Evolutionary conservation across 2,797 vertebrate species (phyloP).

Genomic region (Eremophila alpestris): DNA sequence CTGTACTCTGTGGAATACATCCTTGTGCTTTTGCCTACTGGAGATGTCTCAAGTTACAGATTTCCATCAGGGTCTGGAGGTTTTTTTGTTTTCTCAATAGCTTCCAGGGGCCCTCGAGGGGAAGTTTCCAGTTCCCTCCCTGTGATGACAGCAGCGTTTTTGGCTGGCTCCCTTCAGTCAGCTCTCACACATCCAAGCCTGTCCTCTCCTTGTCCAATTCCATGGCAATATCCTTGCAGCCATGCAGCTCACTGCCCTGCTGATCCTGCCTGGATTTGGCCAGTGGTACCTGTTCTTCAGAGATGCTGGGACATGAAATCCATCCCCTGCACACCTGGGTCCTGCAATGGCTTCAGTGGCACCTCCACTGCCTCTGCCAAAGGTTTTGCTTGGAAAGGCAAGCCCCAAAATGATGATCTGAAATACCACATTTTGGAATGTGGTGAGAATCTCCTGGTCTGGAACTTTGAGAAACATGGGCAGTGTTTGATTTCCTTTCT

Average conservation of each 20-base stretch:
- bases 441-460: not conserved
- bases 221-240: not conserved
- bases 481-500: not conserved
- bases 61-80: not conserved
- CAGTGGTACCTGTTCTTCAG: not conserved
- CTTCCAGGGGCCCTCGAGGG: not conserved
- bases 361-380: accelerated
- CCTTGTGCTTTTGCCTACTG: not conserved
- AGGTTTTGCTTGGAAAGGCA: not conserved
- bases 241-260: not conserved
- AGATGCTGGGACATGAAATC: not conserved
- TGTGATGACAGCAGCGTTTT: not conserved
- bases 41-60: conserved; percentile 8
- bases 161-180: not conserved
- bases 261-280: not conserved
- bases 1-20: not conserved
- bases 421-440: not conserved
- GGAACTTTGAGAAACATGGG: accelerated
- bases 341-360: not conserved
- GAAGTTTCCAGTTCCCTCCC: not conserved
- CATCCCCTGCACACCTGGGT: accelerated
- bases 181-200: not conserved
- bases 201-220: not conserved
- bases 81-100: not conserved
- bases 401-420: not conserved